These are phyloP conservation scores for Anarhynchus alexandrinus DNA, from an alignment of 2,113 vertebrate genomes.

Conservation along the genomic window DNA sequence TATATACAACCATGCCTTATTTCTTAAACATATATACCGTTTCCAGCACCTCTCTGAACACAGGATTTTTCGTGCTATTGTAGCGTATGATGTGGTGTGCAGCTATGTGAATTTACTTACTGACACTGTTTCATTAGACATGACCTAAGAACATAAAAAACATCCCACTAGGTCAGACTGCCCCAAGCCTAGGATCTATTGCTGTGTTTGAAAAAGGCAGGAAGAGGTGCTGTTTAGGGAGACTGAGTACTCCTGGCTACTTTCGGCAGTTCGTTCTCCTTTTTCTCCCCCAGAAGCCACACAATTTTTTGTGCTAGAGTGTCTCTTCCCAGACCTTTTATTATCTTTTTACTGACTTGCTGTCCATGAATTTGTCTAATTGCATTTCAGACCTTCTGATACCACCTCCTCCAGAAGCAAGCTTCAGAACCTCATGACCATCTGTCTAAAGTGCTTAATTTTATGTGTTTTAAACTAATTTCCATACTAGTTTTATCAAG, in stretches of 20 bases:
- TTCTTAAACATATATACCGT: neutral
- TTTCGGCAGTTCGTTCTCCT: neutral
- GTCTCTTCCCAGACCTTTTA: neutral
- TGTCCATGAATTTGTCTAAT: neutral
- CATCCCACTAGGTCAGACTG: neutral
- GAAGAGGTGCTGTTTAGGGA: neutral
- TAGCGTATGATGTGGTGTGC: neutral
- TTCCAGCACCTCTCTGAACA: neutral
- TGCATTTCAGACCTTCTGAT: neutral
- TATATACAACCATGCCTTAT: neutral
- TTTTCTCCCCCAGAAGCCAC: neutral
- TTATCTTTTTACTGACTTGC: neutral
- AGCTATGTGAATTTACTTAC: neutral
- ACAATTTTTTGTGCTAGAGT: neutral
- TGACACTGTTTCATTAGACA: neutral
- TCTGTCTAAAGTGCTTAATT: neutral
- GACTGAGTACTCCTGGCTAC: neutral
- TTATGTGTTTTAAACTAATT: neutral
- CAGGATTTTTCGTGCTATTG: neutral
- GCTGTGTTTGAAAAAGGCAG: neutral
- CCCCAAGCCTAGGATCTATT: neutral
- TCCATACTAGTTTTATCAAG: neutral
- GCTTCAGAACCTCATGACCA: neutral
- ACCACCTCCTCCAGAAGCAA: neutral
- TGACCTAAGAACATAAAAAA: neutral